Percentiles rank a stretch among this genome's conserved stretches.
Evolutionary conservation across 2,888 invertebrate genomes (phyloP).

Genomic region (Platycheirus rosarum): DNA sequence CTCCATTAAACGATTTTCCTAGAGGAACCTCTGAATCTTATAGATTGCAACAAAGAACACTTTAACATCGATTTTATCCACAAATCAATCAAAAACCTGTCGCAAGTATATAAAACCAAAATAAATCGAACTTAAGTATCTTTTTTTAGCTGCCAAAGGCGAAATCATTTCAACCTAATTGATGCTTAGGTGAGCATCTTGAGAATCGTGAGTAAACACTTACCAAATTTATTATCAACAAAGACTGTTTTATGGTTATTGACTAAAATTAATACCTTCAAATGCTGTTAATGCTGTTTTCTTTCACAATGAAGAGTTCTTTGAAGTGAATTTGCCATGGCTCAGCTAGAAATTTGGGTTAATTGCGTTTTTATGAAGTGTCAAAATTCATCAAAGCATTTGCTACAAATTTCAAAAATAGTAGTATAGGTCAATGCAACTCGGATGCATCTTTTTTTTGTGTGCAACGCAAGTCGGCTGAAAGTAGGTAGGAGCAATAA

Average conservation of each 20-base stretch:
- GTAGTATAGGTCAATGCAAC: conserved; percentile 33
- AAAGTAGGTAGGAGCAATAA: conserved; percentile 12
- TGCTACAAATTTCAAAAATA: conserved; percentile 14
- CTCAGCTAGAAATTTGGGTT: conserved; percentile 50
- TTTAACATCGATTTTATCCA: conserved; percentile 18
- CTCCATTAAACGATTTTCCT: conserved; percentile 4
- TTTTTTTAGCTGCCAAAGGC: too few species aligned
- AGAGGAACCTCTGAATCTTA: background rate
- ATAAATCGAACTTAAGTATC: too few species aligned
- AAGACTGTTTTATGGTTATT: conserved; percentile 52
- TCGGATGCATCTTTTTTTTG: conserved; percentile 17
- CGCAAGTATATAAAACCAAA: conserved; percentile 30
- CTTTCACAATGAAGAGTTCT: conserved; percentile 29
- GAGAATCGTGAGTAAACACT: conserved; percentile 35
- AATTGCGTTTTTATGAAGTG: conserved; percentile 71
- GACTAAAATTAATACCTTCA: conserved; percentile 19
- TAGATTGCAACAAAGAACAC: background rate
- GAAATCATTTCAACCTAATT: background rate
- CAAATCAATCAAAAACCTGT: conserved; percentile 50
- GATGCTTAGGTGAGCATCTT: conserved; percentile 41
- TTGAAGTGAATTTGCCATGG: conserved; percentile 42
- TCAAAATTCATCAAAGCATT: conserved; percentile 63
- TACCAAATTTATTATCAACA: conserved; percentile 55
- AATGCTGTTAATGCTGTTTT: conserved; percentile 38
- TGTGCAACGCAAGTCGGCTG: background rate